A percentile compares a stretch with the other conserved stretches of the same genome.
These are phyloP conservation scores for Nomada fucata DNA, from an alignment of 2,888 invertebrate species.

Conservation along the genomic window DNA sequence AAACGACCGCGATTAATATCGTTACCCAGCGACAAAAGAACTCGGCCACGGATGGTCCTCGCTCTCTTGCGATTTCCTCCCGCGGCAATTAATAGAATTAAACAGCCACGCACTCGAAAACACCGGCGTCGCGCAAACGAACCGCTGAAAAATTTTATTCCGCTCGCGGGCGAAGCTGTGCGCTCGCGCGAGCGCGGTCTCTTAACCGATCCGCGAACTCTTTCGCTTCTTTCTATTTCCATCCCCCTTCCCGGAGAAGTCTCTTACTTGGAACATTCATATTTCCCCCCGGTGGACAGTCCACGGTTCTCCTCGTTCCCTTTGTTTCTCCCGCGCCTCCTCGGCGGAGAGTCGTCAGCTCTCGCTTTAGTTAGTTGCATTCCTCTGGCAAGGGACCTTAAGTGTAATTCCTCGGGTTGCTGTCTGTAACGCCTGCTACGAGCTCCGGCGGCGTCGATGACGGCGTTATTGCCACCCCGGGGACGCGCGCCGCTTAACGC, in stretches of 20 bases:
- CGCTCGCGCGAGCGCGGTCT: not conserved
- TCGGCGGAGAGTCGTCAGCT: slow-evolving; percentile 28
- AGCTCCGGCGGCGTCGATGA: slow-evolving; percentile 64
- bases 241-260: not conserved
- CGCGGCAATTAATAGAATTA: not conserved
- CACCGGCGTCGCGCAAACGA: slow-evolving; percentile 32
- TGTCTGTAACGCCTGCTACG: slow-evolving; percentile 51
- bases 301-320: not conserved
- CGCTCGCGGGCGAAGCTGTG: slow-evolving; percentile 37
- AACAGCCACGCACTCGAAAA: too few relatives aligned
- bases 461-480: slow-evolving; percentile 68
- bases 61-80: slow-evolving; percentile 29
- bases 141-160: slow-evolving; percentile 61
- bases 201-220: not conserved
- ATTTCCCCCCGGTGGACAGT: not conserved
- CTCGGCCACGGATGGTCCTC: slow-evolving; percentile 27
- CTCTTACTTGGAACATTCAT: not conserved
- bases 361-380: slow-evolving; percentile 54
- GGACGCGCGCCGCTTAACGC: slow-evolving; percentile 63
- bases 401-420: slow-evolving; percentile 63
- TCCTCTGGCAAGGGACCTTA: slow-evolving; percentile 67
- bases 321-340: slow-evolving; percentile 3
- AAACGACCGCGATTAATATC: slow-evolving; percentile 47
- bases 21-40: slow-evolving; percentile 56
- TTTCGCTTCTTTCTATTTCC: not conserved